phyloP scores from a whole-genome alignment of 2,113 vertebrate genomes.

The Arothron firmamentum region DNA sequence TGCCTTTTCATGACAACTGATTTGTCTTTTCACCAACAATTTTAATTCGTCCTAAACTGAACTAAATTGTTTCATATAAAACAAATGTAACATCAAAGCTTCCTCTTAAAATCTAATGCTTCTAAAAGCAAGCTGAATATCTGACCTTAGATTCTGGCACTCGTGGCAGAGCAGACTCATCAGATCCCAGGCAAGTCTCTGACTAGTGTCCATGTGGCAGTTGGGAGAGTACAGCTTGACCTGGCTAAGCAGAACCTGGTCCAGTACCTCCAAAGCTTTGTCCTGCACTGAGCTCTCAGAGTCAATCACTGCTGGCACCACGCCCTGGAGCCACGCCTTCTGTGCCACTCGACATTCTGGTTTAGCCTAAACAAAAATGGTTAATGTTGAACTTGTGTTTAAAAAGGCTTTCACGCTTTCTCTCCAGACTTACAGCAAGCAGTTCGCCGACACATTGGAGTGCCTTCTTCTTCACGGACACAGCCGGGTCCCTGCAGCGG shows the following conservation, averaged over 20 bases:
- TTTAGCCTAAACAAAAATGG: constrained; percentile 68
- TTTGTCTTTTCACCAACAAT: too few species aligned
- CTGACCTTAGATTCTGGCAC: constrained; percentile 81
- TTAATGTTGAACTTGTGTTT: neutral
- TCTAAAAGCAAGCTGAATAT: neutral
- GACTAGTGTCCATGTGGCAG: constrained; percentile 49
- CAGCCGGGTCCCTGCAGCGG: constrained; percentile 84
- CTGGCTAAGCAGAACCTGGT: constrained; percentile 80
- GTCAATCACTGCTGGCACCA: constrained; percentile 83
- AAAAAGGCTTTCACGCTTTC: neutral
- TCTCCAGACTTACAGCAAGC: constrained; percentile 77
- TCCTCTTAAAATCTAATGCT: too few species aligned
- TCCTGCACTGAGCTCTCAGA: constrained; percentile 84
- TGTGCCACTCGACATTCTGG: constrained; percentile 69
- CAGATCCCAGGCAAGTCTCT: constrained; percentile 85
- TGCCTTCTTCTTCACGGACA: constrained; percentile 91
- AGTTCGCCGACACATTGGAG: constrained; percentile 86
- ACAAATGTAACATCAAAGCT: too few species aligned
- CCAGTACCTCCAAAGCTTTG: constrained; percentile 86
- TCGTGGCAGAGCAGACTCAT: constrained; percentile 80
- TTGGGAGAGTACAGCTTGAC: constrained; percentile 70
- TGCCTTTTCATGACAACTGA: neutral
- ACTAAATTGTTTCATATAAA: too few species aligned
- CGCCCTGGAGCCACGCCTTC: constrained; percentile 83
- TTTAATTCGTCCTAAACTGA: too few species aligned